Conservation (phyloP, 2,113 vertebrate species). For the Scopus umbretta region DNA sequence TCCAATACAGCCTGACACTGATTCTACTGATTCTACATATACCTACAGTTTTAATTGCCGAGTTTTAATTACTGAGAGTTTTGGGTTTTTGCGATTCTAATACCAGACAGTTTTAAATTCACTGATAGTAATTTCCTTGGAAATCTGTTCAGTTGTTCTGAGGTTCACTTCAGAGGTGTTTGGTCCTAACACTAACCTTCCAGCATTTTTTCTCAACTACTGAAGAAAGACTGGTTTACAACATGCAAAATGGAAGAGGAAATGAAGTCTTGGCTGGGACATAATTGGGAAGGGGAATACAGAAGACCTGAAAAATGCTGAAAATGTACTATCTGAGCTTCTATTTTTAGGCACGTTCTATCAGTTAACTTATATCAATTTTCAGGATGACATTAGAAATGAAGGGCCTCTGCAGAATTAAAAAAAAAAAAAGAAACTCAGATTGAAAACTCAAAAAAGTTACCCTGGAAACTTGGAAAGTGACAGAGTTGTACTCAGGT, state of each 20-base stretch:
- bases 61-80: neutral
- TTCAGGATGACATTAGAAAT: neutral
- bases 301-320: neutral
- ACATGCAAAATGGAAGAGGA: neutral
- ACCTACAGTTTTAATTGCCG: neutral
- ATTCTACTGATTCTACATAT: neutral
- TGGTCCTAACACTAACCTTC: neutral
- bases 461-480: neutral
- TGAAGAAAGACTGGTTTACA: neutral
- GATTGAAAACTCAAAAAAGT: neutral
- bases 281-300: neutral
- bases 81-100: neutral
- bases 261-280: neutral
- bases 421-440: neutral
- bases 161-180: neutral
- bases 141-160: neutral
- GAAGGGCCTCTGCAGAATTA: rapidly evolving
- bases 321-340: neutral
- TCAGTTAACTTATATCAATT: neutral
- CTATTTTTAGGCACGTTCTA: neutral
- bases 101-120: neutral
- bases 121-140: neutral
- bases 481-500: neutral
- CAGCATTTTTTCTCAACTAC: neutral
- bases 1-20: neutral